A percentile compares a stretch with the other conserved stretches of the same genome.
These are phyloP conservation scores for Chlamydotis undulata DNA, from an alignment of 2,113 vertebrate species.

Conservation along the genomic window DNA sequence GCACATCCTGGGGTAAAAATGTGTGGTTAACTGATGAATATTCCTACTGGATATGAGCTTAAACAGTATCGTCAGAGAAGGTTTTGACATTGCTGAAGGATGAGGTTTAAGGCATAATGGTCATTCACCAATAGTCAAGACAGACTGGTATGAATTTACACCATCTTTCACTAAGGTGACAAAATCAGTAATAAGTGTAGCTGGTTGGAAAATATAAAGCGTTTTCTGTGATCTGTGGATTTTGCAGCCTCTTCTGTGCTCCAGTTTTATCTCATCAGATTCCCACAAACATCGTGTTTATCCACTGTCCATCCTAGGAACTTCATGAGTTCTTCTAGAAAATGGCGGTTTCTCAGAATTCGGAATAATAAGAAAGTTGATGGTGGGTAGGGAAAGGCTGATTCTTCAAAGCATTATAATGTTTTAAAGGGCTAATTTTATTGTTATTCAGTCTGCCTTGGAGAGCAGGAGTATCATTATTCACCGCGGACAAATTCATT, in stretches of 20 bases:
- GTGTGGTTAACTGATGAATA: background rate
- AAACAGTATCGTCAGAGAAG: background rate
- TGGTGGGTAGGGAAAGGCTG: background rate
- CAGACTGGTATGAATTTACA: background rate
- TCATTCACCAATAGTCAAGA: background rate
- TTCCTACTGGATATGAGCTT: background rate
- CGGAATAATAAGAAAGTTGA: background rate
- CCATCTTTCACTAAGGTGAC: background rate
- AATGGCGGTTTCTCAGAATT: background rate
- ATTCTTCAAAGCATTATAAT: background rate
- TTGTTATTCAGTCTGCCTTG: background rate
- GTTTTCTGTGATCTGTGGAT: background rate
- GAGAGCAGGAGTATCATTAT: background rate
- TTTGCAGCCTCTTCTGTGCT: background rate
- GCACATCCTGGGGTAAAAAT: background rate
- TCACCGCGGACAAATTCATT: constrained; percentile 13
- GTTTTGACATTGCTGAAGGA: background rate
- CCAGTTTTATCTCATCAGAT: background rate
- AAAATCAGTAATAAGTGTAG: background rate
- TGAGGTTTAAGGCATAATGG: background rate
- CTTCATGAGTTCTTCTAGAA: background rate
- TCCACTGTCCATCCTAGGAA: background rate
- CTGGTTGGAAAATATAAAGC: background rate
- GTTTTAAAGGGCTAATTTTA: background rate
- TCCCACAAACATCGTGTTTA: background rate